Conservation (phyloP, 2,888 invertebrate species). For the Sminthurides aquaticus region DNA sequence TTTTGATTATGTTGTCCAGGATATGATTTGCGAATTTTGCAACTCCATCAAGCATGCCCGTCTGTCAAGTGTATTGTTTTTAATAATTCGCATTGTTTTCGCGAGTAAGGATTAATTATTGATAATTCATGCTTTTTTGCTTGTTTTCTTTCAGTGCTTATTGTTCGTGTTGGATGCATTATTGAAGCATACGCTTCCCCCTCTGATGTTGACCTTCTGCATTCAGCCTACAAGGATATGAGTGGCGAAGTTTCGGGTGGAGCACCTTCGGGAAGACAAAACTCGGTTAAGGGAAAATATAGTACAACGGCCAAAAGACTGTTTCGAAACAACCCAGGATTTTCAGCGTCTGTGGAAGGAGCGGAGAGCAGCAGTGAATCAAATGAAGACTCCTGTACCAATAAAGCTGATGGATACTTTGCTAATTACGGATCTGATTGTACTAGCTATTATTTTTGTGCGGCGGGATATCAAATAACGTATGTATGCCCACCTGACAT, state of each 20-base stretch:
- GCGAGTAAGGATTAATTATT: too few relatives aligned
- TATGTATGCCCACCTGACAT: conserved; percentile 38
- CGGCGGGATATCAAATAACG: conserved; percentile 41
- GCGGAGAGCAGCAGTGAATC: background rate
- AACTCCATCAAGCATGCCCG: too few relatives aligned
- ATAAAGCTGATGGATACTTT: conserved; percentile 40
- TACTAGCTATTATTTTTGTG: conserved; percentile 42
- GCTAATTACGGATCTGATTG: conserved; percentile 40
- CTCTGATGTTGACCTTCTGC: conserved; percentile 1
- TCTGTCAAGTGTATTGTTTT: too few relatives aligned
- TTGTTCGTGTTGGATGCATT: conserved; percentile 42
- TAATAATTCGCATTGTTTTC: too few relatives aligned
- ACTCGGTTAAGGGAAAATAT: background rate
- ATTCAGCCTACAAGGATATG: background rate
- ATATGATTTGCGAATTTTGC: too few relatives aligned
- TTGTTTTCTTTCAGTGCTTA: conserved; percentile 31
- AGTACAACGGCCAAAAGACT: background rate
- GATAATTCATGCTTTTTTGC: too few relatives aligned
- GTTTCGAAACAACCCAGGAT: background rate
- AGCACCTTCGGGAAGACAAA: background rate
- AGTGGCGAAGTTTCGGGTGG: background rate
- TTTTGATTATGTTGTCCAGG: too few relatives aligned
- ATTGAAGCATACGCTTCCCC: conserved; percentile 37
- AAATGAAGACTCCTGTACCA: conserved; percentile 31
- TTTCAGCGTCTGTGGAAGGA: background rate